Base-by-base conservation (phyloP, 2,888 invertebrate species). In the Dynastes maya region DNA sequence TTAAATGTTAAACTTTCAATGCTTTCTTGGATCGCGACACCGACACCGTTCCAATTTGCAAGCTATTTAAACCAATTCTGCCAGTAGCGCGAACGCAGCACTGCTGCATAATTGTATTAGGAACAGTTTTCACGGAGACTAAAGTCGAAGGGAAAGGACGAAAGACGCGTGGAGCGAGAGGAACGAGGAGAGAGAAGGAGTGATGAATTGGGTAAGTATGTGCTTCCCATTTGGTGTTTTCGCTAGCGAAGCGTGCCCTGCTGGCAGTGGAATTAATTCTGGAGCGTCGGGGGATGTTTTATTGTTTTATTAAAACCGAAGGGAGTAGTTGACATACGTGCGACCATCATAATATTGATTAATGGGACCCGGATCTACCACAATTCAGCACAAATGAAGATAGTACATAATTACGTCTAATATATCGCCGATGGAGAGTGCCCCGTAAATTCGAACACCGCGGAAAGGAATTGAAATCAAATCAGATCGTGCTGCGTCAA, bases 11-110 rank as follows among this genome's bases (percentile, higher is more conserved):
- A 22, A 71, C 71, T 55, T 71, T 71, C 71, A 32, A 71, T 55
- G 72, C 72, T 72, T 72, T 72, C 72, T 72, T 72, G 72, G 72
- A 40, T 58, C 72, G 37, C 72, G 45, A 22, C 72, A 71, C 71
- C 27, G 71, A 71, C 58, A 72, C 72, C 58, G 51, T 51, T 72
- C 16, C 72, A 72, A 72, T 72, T 61, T 72, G 72, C 32, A 4
- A 72, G 72, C 72, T 72, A 58, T 72, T 72, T 72, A 72, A 72
- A 72, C 72, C 72, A 72, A 72, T 72, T 72, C 58, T 58, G 72
- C 22, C 40, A 37, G 58, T 72, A 40, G 40, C 40, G 37, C 55
- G 55, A 71, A 55, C 71, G 37, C 32, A 55, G 55, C 71, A 55
- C 72, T 72, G 72, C 58, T 72, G 37, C 58, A 40, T 72, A 72